phyloP scores from a whole-genome alignment of 2,113 vertebrate species.

The Strigops habroptila region DNA sequence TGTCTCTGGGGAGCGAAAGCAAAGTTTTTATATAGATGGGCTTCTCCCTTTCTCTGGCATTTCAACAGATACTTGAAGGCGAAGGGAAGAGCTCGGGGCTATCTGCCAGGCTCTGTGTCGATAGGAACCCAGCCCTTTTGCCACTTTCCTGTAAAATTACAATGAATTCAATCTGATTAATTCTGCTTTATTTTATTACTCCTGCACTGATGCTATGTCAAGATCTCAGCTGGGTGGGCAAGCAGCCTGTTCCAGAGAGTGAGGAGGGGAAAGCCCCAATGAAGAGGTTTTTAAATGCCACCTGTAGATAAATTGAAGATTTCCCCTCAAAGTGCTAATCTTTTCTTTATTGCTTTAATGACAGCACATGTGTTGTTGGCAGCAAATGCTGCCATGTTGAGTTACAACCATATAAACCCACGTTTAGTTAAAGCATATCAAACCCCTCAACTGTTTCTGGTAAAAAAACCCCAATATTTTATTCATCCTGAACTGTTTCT shows the following conservation, averaged over 20 bases:
- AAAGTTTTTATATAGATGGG: not conserved
- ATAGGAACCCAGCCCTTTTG: not conserved
- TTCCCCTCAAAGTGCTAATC: conserved; percentile 2
- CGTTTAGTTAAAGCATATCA: not conserved
- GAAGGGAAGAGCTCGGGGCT: not conserved
- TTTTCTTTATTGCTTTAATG: not conserved
- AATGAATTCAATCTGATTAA: not conserved
- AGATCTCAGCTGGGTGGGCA: not conserved
- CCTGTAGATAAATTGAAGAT: not conserved
- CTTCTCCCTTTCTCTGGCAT: not conserved
- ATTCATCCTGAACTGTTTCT: not conserved
- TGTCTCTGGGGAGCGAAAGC: fast-evolving
- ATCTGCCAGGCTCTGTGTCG: not conserved
- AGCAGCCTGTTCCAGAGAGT: not conserved
- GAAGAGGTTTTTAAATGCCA: not conserved
- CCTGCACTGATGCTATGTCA: not conserved
- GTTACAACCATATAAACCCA: not conserved
- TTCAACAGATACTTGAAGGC: not conserved
- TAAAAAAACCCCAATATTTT: not conserved
- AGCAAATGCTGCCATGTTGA: not conserved
- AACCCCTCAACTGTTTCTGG: not conserved
- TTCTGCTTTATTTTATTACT: not conserved
- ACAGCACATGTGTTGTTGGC: not conserved
- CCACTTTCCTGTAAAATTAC: not conserved
- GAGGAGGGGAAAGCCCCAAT: not conserved